These are phyloP conservation scores for Leptinotarsa lineolata DNA, from an alignment of 1,140 invertebrate species.

Conservation along the genomic window DNA sequence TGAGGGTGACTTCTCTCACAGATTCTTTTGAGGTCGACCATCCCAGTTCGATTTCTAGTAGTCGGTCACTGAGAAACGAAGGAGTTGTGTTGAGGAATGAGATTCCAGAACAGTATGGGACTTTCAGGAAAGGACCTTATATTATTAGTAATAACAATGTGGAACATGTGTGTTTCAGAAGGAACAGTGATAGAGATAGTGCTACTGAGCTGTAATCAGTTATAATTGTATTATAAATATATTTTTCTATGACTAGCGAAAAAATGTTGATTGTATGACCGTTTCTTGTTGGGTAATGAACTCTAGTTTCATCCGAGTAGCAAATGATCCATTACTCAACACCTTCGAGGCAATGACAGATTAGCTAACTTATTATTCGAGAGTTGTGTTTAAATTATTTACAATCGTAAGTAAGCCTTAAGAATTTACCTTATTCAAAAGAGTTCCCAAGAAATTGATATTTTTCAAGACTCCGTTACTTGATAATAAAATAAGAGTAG, in stretches of 20 bases:
- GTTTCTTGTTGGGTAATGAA: no score
- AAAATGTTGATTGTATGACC: no score
- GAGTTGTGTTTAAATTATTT: no score
- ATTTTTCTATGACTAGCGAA: no score
- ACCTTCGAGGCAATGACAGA: no score
- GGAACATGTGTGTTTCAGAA: constrained; percentile 52
- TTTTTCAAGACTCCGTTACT: no score
- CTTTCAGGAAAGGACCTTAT: constrained; percentile 52
- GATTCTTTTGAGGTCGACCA: constrained; percentile 8
- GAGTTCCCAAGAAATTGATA: no score
- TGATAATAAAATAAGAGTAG: no score
- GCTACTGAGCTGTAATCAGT: constrained; percentile 48
- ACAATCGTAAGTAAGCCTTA: no score
- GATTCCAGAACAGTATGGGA: constrained; percentile 43
- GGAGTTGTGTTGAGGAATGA: neutral
- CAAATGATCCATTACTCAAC: no score
- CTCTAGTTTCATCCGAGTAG: neutral
- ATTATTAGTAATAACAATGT: constrained; percentile 46
- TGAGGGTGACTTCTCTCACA: constrained; percentile 37
- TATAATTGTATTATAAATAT: constrained; percentile 27
- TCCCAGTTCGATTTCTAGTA: neutral
- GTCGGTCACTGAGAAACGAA: neutral
- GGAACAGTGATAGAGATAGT: constrained; percentile 45
- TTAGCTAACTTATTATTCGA: no score
- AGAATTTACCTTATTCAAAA: no score